These are phyloP conservation scores for Drosophila incognita DNA, from an alignment of 2,888 invertebrate species.

Conservation along the genomic window DNA sequence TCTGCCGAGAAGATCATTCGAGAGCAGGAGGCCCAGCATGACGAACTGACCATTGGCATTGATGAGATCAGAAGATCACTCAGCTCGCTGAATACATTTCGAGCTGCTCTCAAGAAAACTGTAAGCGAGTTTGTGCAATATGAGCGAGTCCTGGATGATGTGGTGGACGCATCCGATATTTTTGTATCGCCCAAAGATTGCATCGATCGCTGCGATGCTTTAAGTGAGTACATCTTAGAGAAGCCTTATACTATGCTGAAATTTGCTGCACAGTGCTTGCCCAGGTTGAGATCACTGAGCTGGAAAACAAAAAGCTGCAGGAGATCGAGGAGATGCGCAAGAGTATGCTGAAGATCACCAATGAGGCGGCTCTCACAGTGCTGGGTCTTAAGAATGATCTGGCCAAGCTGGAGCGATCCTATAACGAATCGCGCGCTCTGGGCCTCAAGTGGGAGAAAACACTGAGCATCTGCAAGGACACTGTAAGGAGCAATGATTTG, in stretches of 20 bases:
- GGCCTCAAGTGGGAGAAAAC: slow-evolving; percentile 83
- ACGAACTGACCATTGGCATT: slow-evolving; percentile 69
- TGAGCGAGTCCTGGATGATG: slow-evolving; percentile 82
- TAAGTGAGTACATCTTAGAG: slow-evolving; percentile 69
- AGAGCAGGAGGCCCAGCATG: slow-evolving; percentile 75
- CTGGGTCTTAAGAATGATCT: slow-evolving; percentile 84
- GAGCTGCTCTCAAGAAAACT: slow-evolving; percentile 71
- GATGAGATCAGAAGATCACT: slow-evolving; percentile 66
- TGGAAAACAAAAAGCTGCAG: slow-evolving; percentile 73
- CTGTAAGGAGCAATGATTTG: slow-evolving; percentile 70
- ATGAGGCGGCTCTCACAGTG: slow-evolving; percentile 81
- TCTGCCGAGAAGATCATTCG: slow-evolving; percentile 77
- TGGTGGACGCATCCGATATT: slow-evolving; percentile 78
- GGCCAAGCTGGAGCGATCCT: slow-evolving; percentile 81
- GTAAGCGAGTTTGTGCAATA: slow-evolving; percentile 82
- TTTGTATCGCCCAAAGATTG: slow-evolving; percentile 83
- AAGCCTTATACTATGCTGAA: background rate
- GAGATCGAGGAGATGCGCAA: slow-evolving; percentile 83
- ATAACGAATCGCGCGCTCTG: slow-evolving; percentile 74
- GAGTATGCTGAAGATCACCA: slow-evolving; percentile 82
- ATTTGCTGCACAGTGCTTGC: slow-evolving; percentile 79
- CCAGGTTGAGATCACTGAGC: slow-evolving; percentile 82
- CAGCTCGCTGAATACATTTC: slow-evolving; percentile 70
- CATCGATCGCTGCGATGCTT: slow-evolving; percentile 84
- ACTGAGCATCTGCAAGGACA: slow-evolving; percentile 77